Conservation (phyloP, 2,797 vertebrate genomes). For the Enteromius paludinosus region DNA sequence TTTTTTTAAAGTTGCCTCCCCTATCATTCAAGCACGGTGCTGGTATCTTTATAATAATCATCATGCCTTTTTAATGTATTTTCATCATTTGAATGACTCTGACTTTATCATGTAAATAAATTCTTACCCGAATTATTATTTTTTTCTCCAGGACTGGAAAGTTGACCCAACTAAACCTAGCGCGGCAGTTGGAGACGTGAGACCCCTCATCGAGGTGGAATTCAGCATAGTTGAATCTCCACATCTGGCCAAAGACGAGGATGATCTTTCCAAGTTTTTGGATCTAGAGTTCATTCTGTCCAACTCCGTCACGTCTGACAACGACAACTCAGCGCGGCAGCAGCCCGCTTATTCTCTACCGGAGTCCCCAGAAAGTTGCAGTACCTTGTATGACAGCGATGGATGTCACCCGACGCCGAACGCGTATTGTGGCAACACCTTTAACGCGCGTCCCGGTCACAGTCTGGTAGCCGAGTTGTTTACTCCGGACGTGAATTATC, state of each 20-base stretch:
- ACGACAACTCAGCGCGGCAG: constrained; percentile 55
- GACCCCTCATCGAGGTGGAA: constrained; percentile 75
- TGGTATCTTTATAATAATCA: neutral
- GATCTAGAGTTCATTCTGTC: constrained; percentile 92
- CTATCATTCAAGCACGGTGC: neutral
- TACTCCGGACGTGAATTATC: constrained; percentile 77
- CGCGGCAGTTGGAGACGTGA: constrained; percentile 56
- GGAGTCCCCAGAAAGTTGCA: constrained; percentile 89
- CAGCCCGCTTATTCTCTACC: constrained; percentile 81
- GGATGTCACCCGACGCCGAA: constrained; percentile 69
- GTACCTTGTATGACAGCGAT: constrained; percentile 78
- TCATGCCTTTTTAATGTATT: neutral
- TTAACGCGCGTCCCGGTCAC: constrained; percentile 73
- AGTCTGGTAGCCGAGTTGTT: constrained; percentile 89
- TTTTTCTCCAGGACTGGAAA: constrained; percentile 66
- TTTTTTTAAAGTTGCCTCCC: neutral
- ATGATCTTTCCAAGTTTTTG: constrained; percentile 86
- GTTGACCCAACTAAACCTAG: constrained; percentile 56
- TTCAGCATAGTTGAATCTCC: constrained; percentile 79
- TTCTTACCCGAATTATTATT: neutral
- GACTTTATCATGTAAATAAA: neutral
- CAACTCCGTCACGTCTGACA: constrained; percentile 78
- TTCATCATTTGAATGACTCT: neutral
- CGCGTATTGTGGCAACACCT: constrained; percentile 67
- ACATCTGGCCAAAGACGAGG: constrained; percentile 81